Evolutionary conservation across 2,797 vertebrate genomes (phyloP), one percentile per base, ranked within the genome.

Genomic region (Poeciliopsis turneri): DNA sequence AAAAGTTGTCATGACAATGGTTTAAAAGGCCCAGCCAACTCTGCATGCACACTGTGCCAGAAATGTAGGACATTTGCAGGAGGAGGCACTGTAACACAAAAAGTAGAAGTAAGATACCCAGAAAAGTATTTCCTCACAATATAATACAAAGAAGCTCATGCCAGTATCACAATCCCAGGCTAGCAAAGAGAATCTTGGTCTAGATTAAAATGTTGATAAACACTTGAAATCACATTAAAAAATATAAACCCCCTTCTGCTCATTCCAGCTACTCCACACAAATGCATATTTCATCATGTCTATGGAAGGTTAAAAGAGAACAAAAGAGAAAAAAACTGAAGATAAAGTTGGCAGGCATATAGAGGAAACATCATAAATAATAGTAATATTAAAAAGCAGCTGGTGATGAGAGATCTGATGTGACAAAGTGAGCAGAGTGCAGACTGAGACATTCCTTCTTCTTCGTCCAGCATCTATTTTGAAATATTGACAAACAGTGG

Each of bases 1-100:
- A 92, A 93, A 90, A 87, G 91, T 92, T 88, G 88, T 80, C 91
- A 92, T 93, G 89, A 77, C 85, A 89, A 90, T 88, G 83, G 85
- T 81, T 59, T 70, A 51, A 76, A 83, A 45, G 12, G 41, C 41
- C 25, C n/a, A 16, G 41, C n/a, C 68, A 71, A 39, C 77, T 47
- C 6, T 20, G 74, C 49, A 23, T n/a, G 51, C 74, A 80, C 45
- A 49, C 64, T 55, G 43, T 82, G 78, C 15, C 53, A 79, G 81
- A 90, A 89, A 93, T 91, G 85, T 83, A 82, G 83, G 84, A 57
- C 86, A 59, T 49, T 74, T 59, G 77, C 46, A 82, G 78, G 81
- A 86, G 66, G 81, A 83, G 79, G 66, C 75, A 41, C 39, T 57
- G 49, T 51, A 77, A 87, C 81, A 84, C 80, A 89, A 85, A 68